Conservation (phyloP, 2,113 vertebrate species). For the Thalassoma bifasciatum region DNA sequence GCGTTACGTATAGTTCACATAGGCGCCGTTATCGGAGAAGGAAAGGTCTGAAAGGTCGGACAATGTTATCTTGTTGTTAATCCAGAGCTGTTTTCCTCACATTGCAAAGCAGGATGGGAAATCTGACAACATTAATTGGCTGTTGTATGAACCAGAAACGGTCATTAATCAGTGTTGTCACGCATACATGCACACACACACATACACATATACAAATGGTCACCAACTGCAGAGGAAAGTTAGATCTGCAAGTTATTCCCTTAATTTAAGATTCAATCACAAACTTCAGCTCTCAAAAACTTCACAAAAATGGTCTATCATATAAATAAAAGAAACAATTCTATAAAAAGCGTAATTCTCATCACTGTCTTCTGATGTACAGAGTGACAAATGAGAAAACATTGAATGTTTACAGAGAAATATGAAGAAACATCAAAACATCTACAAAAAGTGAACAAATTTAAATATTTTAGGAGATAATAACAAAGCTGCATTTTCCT, state of each 20-base stretch:
- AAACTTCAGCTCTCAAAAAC: too few species aligned
- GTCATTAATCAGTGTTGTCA: slow-evolving; percentile 25
- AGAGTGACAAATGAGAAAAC: too few species aligned
- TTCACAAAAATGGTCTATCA: not conserved
- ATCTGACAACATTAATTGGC: slow-evolving; percentile 49
- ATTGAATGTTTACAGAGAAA: too few species aligned
- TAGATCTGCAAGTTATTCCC: too few species aligned
- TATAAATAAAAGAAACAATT: not conserved
- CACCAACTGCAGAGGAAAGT: too few species aligned
- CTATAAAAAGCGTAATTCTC: too few species aligned
- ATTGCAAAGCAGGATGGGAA: slow-evolving; percentile 39
- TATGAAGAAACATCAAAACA: too few species aligned
- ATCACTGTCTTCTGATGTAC: too few species aligned
- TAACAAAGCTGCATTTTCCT: too few species aligned
- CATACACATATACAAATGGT: slow-evolving; percentile 10
- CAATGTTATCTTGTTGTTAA: slow-evolving; percentile 77
- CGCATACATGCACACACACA: not conserved
- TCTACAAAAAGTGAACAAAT: too few species aligned
- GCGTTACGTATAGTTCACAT: slow-evolving; percentile 19
- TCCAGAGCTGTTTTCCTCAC: slow-evolving; percentile 40
- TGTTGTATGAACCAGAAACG: not conserved
- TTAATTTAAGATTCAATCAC: too few species aligned
- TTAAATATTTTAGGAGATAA: too few species aligned
- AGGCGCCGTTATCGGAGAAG: slow-evolving; percentile 53
- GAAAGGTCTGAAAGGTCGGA: slow-evolving; percentile 49